A percentile compares a stretch with the other conserved stretches of the same genome.
phyloP scores from a whole-genome alignment of 2,888 invertebrate species.

The Lottia gigantea region DNA sequence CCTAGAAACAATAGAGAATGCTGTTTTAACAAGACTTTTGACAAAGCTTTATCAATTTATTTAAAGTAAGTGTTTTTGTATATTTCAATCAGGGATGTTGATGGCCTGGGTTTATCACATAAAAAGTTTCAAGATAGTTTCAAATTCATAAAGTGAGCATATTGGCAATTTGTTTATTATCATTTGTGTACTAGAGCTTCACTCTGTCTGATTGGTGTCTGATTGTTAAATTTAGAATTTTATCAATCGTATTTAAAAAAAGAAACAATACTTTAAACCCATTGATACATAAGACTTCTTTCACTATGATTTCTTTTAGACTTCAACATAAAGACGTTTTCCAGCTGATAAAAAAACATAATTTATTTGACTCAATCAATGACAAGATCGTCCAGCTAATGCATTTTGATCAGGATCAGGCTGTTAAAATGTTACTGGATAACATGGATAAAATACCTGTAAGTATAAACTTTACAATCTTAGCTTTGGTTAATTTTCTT shows the following conservation, averaged over 20 bases:
- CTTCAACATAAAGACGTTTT: constrained; percentile 92
- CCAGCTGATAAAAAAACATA: constrained; percentile 83
- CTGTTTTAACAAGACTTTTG: constrained; percentile 86
- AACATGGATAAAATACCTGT: constrained; percentile 77
- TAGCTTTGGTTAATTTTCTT: no score
- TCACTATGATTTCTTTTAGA: constrained; percentile 69
- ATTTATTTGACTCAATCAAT: constrained; percentile 84
- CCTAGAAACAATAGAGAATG: constrained; percentile 79
- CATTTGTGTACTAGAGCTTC: no score
- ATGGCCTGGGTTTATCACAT: no score
- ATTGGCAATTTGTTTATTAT: no score
- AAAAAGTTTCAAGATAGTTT: no score
- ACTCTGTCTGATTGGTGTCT: no score
- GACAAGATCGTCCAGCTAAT: constrained; percentile 90
- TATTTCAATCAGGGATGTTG: no score
- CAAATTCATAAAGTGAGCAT: no score
- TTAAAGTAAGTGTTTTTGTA: constrained; percentile 75
- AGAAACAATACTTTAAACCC: no score
- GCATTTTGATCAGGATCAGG: constrained; percentile 81
- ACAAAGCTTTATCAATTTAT: constrained; percentile 91
- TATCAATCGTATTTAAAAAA: no score
- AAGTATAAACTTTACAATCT: constrained; percentile 27
- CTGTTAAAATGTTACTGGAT: constrained; percentile 84
- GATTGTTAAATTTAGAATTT: no score
- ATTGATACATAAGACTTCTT: no score